A percentile compares a stretch with the other conserved stretches of the same genome.
These are phyloP conservation scores for Temnothorax curvispinosus DNA, from an alignment of 1,140 invertebrate genomes.

Conservation along the genomic window DNA sequence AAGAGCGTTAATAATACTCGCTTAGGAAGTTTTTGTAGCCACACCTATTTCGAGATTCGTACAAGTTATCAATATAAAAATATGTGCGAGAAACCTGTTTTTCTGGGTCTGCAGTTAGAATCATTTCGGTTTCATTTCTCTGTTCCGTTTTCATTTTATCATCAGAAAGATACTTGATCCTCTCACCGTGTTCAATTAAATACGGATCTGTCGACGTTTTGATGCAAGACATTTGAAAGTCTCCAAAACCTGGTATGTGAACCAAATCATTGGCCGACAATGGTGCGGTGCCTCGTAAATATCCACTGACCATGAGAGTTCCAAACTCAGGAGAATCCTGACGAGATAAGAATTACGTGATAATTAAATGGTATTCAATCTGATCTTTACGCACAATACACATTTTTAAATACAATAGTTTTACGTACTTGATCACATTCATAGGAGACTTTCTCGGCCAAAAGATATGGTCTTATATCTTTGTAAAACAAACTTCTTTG, in stretches of 20 bases:
- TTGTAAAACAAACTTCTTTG: slow-evolving; percentile 90
- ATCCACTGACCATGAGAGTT: slow-evolving; percentile 94
- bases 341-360: slow-evolving; percentile 24
- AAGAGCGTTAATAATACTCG: too few species aligned
- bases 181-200: slow-evolving; percentile 85
- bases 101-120: slow-evolving; percentile 89
- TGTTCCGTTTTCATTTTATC: slow-evolving; percentile 79
- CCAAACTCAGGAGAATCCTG: slow-evolving; percentile 85
- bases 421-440: slow-evolving; percentile 69
- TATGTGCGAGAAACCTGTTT: slow-evolving; percentile 87
- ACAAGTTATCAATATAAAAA: slow-evolving; percentile 7
- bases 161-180: slow-evolving; percentile 59
- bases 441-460: slow-evolving; percentile 92
- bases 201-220: slow-evolving; percentile 91
- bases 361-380: slow-evolving; percentile 31
- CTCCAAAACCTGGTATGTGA: slow-evolving; percentile 95
- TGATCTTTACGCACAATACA: background rate
- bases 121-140: slow-evolving; percentile 69
- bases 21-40: too few species aligned
- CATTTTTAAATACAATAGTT: slow-evolving; percentile 6
- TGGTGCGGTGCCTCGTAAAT: slow-evolving; percentile 90
- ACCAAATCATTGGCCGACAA: slow-evolving; percentile 95
- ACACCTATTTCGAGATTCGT: background rate
- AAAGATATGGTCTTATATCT: slow-evolving; percentile 92
- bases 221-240: slow-evolving; percentile 96